Evolutionary conservation across 2,888 invertebrate species (phyloP).

Genomic region (Polydrusus pterygomalis): DNA sequence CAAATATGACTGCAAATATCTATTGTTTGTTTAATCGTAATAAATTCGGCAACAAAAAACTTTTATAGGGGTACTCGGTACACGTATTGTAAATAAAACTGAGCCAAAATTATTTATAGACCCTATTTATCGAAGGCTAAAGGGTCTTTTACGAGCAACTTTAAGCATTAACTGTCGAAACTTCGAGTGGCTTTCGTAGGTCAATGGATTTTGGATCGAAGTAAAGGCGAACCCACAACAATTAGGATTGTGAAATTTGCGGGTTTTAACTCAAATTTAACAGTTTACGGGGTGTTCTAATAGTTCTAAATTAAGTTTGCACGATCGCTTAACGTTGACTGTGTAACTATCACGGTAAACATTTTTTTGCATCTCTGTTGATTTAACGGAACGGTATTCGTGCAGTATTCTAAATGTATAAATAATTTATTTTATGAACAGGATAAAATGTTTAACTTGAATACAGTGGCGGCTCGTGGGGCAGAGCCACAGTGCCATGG

Average conservation of each 20-base stretch:
- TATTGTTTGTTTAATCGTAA: background rate
- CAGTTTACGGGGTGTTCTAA: background rate
- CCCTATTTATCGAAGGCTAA: constrained; percentile 21
- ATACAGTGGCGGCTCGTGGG: too few relatives aligned
- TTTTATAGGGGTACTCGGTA: constrained; percentile 3
- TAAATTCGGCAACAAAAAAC: constrained; percentile 3
- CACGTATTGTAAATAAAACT: constrained; percentile 16
- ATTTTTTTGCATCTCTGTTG: too few relatives aligned
- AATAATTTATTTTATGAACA: too few relatives aligned
- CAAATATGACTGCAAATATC: too few relatives aligned
- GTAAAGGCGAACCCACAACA: background rate
- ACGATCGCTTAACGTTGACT: too few relatives aligned
- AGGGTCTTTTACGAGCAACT: constrained; percentile 22
- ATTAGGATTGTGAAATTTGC: constrained; percentile 4
- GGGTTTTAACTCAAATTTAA: background rate
- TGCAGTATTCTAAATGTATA: too few relatives aligned
- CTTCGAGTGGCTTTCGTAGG: constrained; percentile 18
- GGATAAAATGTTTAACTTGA: too few relatives aligned
- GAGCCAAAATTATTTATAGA: constrained; percentile 17
- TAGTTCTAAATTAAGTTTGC: too few relatives aligned
- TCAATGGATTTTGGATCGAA: constrained; percentile 20
- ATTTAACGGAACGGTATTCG: too few relatives aligned
- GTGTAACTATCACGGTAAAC: too few relatives aligned
- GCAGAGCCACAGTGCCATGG: too few relatives aligned
- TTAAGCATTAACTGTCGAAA: constrained; percentile 19